Conservation (phyloP, 2,888 invertebrate species). For the Nowickia ferox region DNA sequence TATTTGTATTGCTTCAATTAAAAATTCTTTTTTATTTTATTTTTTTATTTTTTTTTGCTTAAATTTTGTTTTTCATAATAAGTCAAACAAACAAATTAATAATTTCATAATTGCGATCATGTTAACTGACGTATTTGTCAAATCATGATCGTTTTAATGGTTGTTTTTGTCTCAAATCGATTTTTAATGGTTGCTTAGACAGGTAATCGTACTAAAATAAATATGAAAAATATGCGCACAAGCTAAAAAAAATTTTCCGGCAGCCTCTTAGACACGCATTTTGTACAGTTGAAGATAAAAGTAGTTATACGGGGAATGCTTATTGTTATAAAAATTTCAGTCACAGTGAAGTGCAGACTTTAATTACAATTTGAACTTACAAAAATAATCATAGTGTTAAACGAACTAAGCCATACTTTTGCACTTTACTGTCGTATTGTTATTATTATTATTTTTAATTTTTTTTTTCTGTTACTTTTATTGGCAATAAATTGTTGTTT, state of each 20-base stretch:
- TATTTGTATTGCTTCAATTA: constrained; percentile 37
- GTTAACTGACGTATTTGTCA: constrained; percentile 32
- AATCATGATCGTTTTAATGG: constrained; percentile 29
- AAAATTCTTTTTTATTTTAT: not conserved
- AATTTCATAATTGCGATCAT: constrained; percentile 20
- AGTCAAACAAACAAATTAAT: not conserved
- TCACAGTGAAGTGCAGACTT: not conserved
- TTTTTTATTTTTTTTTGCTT: not conserved
- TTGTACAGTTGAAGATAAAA: constrained; percentile 14
- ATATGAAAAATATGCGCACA: not conserved
- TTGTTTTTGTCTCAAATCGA: constrained; percentile 9
- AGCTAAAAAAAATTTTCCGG: constrained; percentile 18
- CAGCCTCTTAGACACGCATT: not conserved
- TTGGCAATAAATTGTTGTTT: constrained; percentile 35
- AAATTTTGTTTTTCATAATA: not conserved
- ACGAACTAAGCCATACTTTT: not conserved
- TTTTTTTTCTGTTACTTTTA: constrained; percentile 19
- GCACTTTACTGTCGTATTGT: not conserved
- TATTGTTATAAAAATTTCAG: too few species aligned
- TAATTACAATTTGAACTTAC: not conserved
- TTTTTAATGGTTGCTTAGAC: constrained; percentile 33
- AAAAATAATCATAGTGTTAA: too few species aligned
- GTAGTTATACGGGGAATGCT: too few species aligned
- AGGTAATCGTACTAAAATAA: constrained; percentile 18
- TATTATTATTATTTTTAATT: too few species aligned